phyloP scores from a whole-genome alignment of 92 coral and sea anemone species.

The Porites divaricata region DNA sequence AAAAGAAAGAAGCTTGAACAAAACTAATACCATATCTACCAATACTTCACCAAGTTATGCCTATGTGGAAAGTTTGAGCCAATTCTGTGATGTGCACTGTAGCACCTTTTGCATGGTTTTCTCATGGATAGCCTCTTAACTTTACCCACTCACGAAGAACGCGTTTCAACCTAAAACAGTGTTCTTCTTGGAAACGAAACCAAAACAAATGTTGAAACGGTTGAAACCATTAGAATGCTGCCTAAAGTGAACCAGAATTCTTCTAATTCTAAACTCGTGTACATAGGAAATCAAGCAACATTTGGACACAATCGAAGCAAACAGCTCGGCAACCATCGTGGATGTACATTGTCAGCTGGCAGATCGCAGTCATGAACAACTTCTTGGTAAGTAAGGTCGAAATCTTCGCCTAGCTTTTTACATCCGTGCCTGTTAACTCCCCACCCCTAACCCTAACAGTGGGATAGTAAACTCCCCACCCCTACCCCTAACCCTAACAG shows the following conservation, averaged over 20 bases:
- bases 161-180: too few species aligned
- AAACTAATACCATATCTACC: constrained; percentile 22
- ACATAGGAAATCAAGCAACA: constrained; percentile 83
- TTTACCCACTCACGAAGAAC: too few species aligned
- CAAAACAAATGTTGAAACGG: neutral
- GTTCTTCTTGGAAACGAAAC: too few species aligned
- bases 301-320: constrained; percentile 72
- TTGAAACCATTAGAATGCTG: neutral
- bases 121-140: constrained; percentile 9
- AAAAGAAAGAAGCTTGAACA: constrained; percentile 6
- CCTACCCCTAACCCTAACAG: too few species aligned
- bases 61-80: constrained; percentile 15
- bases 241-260: neutral
- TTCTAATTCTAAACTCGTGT: neutral
- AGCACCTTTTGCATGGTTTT: constrained; percentile 17
- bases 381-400: constrained; percentile 67
- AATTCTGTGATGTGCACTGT: constrained; percentile 4
- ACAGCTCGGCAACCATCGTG: constrained; percentile 82
- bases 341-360: constrained; percentile 98
- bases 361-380: constrained; percentile 95
- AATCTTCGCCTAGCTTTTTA: neutral
- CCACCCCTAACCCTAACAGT: too few species aligned
- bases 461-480: too few species aligned
- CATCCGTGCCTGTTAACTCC: neutral
- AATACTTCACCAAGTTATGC: constrained; percentile 20